These are phyloP conservation scores for Dryococelus australis DNA, from an alignment of 2,888 invertebrate species.

Conservation along the genomic window DNA sequence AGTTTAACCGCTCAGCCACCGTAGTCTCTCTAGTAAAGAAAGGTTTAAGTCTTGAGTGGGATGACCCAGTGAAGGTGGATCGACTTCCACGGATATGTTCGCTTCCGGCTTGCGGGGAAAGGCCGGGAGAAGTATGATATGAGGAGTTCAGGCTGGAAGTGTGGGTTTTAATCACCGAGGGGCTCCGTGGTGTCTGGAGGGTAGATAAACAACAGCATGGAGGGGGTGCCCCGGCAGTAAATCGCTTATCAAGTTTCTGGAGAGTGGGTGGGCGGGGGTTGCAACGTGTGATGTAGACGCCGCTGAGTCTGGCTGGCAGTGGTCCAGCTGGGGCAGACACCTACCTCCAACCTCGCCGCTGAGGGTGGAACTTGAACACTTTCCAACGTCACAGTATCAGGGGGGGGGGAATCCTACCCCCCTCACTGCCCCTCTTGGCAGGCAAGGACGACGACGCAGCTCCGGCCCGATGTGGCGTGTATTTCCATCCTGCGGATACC, in stretches of 20 bases:
- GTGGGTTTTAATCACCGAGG: no score
- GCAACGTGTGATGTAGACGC: background rate
- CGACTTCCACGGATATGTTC: no score
- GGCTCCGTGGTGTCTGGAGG: background rate
- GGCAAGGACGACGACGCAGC: no score
- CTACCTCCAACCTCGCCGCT: background rate
- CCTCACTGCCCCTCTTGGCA: background rate
- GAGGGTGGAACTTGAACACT: background rate
- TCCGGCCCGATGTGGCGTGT: no score
- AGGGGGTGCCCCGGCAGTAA: background rate
- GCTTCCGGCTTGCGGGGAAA: no score
- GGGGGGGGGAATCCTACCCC: background rate
- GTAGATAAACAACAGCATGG: background rate
- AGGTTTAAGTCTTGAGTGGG: no score
- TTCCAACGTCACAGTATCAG: background rate
- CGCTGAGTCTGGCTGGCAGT: background rate
- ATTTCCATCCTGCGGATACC: no score
- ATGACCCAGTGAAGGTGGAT: no score
- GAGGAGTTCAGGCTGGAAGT: no score
- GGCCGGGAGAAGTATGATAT: no score
- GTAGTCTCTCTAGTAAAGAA: no score
- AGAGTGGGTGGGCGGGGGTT: background rate
- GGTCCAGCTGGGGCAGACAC: background rate
- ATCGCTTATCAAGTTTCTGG: background rate
- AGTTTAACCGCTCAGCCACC: no score